Conservation (phyloP, 2,797 vertebrate species). For the Mormyrops attenuatus region DNA sequence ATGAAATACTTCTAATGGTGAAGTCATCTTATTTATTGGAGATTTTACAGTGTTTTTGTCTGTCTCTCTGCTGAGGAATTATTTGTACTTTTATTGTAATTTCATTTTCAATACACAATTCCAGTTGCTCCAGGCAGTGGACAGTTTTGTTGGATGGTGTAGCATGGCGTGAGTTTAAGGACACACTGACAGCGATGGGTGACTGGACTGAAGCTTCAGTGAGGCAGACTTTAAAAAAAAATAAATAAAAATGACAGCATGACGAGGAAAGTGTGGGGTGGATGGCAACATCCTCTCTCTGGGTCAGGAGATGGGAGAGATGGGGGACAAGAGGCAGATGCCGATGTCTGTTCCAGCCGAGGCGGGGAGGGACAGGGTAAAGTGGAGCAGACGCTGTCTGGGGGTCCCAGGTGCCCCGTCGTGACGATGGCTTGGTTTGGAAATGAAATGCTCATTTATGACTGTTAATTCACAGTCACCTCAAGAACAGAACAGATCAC, state of each 20-base stretch:
- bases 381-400: too few species aligned
- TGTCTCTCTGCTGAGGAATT: not conserved
- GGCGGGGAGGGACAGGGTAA: too few species aligned
- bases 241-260: too few species aligned
- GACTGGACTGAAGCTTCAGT: not conserved
- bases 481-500: too few species aligned
- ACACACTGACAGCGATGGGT: not conserved
- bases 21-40: not conserved
- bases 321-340: too few species aligned
- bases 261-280: not conserved
- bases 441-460: too few species aligned
- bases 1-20: not conserved
- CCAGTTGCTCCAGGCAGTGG: not conserved
- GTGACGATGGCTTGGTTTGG: too few species aligned
- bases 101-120: not conserved
- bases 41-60: not conserved
- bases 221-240: not conserved
- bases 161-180: not conserved
- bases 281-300: not conserved
- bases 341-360: too few species aligned
- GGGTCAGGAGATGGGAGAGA: too few species aligned
- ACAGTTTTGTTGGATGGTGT: too few species aligned
- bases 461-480: too few species aligned
- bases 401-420: too few species aligned
- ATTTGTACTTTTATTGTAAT: not conserved